Evolutionary conservation across 2,888 invertebrate genomes (phyloP).

Genomic region (Diabrotica balteata): DNA sequence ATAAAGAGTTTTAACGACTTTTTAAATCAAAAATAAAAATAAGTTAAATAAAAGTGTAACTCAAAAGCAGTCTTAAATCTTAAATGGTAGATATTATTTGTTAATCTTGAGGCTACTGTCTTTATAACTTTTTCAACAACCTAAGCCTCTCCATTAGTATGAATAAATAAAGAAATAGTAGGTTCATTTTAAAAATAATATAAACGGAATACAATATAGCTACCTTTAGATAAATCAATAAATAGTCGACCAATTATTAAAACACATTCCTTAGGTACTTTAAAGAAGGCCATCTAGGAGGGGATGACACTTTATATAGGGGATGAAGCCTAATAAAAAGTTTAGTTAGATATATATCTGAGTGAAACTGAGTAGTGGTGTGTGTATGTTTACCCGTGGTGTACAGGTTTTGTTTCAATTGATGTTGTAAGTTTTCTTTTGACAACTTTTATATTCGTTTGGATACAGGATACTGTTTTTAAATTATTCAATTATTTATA

Average conservation of each 20-base stretch:
- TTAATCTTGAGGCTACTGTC: too few species aligned
- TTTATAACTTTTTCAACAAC: too few species aligned
- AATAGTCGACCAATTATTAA: slow-evolving; percentile 46
- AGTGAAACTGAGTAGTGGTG: slow-evolving; percentile 23
- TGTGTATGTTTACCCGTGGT: slow-evolving; percentile 4
- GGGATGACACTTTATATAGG: slow-evolving; percentile 54
- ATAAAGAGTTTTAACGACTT: too few species aligned
- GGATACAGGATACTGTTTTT: too few species aligned
- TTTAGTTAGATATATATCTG: slow-evolving; percentile 40
- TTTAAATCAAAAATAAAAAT: too few species aligned
- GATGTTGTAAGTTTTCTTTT: slow-evolving; percentile 6
- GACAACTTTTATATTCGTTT: too few species aligned
- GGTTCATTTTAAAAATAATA: not conserved
- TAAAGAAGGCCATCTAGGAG: slow-evolving; percentile 40
- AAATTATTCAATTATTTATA: too few species aligned
- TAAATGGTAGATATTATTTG: too few species aligned
- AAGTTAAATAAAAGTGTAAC: too few species aligned
- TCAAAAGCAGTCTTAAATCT: too few species aligned
- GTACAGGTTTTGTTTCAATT: slow-evolving; percentile 3
- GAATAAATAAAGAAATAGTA: slow-evolving; percentile 1
- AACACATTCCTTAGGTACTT: slow-evolving; percentile 41
- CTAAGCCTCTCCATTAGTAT: not conserved
- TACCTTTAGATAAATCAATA: slow-evolving; percentile 39
- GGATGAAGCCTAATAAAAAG: slow-evolving; percentile 55
- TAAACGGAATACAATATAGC: not conserved